phyloP scores from a whole-genome alignment of 2,888 invertebrate species.

The Pimpla rufipes region DNA sequence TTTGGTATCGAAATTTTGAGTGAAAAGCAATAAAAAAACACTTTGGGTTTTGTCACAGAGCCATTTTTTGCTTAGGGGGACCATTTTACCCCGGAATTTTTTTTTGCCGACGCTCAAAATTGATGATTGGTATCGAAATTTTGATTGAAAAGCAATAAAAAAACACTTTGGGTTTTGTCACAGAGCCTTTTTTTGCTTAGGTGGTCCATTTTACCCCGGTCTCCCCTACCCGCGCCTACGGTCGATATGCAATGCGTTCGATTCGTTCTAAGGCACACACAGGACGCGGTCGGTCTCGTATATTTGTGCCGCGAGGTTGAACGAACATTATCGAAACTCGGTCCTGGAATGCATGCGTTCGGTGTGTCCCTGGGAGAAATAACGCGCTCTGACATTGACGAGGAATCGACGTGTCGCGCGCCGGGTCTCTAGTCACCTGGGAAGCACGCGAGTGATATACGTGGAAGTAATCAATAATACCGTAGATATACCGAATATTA shows the following conservation, averaged over 20 bases:
- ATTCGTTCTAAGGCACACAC: constrained; percentile 19
- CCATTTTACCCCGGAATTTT: no score
- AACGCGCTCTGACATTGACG: constrained; percentile 49
- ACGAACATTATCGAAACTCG: constrained; percentile 1
- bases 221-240: no score
- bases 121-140: no score
- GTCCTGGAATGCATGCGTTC: constrained; percentile 12
- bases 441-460: constrained; percentile 43
- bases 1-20: no score
- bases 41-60: no score
- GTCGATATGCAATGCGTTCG: neutral
- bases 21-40: no score
- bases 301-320: constrained; percentile 66
- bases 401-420: constrained; percentile 40
- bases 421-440: constrained; percentile 40
- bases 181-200: no score
- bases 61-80: no score
- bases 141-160: no score
- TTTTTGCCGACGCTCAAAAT: no score
- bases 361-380: constrained; percentile 60
- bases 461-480: constrained; percentile 47
- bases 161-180: no score
- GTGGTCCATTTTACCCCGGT: no score
- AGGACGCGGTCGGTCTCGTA: neutral
- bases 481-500: neutral